phyloP scores from a whole-genome alignment of 1,140 invertebrate species.

The Melitaea cinxia region DNA sequence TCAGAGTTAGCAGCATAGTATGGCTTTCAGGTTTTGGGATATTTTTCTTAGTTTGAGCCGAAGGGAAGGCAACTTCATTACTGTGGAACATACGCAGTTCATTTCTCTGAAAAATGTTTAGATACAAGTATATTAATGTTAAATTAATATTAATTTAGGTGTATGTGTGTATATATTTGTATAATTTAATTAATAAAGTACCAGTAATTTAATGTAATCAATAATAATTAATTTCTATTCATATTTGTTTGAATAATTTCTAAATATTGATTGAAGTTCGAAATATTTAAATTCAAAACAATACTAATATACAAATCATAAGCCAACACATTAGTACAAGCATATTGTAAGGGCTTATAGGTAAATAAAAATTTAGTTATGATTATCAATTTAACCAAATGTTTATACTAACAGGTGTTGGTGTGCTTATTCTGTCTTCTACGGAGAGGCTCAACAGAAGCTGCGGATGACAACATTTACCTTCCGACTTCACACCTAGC shows the following conservation, averaged over 20 bases:
- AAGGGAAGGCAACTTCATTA: conserved; percentile 64
- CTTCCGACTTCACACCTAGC: conserved; percentile 70
- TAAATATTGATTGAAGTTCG: too few species aligned
- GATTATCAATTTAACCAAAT: conserved; percentile 22
- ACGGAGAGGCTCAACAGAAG: conserved; percentile 67
- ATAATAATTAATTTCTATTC: too few species aligned
- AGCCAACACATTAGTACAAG: too few species aligned
- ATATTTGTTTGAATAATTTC: too few species aligned
- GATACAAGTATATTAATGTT: background rate
- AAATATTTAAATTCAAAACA: too few species aligned
- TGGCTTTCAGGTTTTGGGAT: conserved; percentile 28
- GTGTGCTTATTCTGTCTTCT: conserved; percentile 66
- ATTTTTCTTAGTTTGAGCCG: conserved; percentile 27
- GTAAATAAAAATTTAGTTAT: too few species aligned
- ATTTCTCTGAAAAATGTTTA: conserved; percentile 58
- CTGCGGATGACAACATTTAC: conserved; percentile 74
- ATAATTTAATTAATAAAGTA: too few species aligned
- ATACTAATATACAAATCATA: too few species aligned
- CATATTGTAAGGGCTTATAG: too few species aligned
- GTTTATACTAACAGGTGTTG: conserved; percentile 60
- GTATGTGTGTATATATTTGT: too few species aligned
- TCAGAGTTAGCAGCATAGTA: conserved; percentile 53
- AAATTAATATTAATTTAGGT: too few species aligned
- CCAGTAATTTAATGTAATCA: too few species aligned
- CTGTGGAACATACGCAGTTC: conserved; percentile 71